Conservation (phyloP, 2,888 invertebrate genomes). For the Agriopis aurantiaria region DNA sequence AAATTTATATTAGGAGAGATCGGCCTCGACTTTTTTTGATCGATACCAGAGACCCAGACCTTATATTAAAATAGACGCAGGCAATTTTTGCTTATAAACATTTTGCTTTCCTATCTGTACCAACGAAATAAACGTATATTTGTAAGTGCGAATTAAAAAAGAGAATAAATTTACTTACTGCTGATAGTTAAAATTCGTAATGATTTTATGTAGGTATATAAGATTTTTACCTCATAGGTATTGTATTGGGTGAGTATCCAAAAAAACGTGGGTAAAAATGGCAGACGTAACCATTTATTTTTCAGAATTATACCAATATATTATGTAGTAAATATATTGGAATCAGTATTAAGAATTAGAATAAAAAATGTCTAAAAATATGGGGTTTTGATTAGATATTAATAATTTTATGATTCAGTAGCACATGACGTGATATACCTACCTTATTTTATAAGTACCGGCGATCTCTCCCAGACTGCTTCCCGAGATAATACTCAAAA, state of each 20-base stretch:
- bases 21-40: conserved; percentile 26
- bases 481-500: too few relatives aligned
- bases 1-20: conserved; percentile 13
- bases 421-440: too few relatives aligned
- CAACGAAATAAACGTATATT: not conserved
- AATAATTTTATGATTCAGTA: too few relatives aligned
- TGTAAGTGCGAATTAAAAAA: conserved; percentile 27
- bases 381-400: too few relatives aligned
- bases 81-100: conserved; percentile 26
- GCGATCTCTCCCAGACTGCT: too few relatives aligned
- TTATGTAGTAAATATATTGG: too few relatives aligned
- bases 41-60: conserved; percentile 28
- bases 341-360: too few relatives aligned
- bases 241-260: conserved; percentile 12
- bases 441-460: too few relatives aligned
- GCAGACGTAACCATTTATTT: not conserved
- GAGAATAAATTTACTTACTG: not conserved
- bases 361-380: too few relatives aligned
- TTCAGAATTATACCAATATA: too few relatives aligned
- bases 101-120: conserved; percentile 30
- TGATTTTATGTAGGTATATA: conserved; percentile 1
- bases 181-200: not conserved
- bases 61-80: conserved; percentile 37
- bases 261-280: not conserved
- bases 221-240: not conserved